A percentile compares a stretch with the other conserved stretches of the same genome.
Conservation (phyloP, 2,113 vertebrate species). For the Mormyrus lacerda region DNA sequence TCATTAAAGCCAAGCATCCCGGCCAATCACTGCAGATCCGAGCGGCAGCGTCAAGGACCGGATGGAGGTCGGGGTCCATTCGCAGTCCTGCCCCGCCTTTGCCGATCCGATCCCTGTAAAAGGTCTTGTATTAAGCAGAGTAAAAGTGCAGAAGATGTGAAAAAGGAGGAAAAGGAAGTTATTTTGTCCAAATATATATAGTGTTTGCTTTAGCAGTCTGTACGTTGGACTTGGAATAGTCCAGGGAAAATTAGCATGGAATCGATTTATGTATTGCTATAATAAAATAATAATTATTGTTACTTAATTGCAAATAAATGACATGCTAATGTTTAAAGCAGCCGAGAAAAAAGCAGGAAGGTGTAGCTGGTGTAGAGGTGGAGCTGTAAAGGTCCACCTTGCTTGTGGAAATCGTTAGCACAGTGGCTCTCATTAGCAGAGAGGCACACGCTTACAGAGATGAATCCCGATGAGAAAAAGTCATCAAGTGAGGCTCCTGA, state of each 20-base stretch:
- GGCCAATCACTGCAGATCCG: neutral
- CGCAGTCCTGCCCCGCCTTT: neutral
- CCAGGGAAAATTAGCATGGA: neutral
- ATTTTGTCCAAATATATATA: neutral
- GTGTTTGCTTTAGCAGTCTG: neutral
- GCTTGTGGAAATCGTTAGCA: neutral
- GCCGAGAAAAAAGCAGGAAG: neutral
- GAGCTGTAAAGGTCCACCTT: neutral
- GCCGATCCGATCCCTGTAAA: neutral
- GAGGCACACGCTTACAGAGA: neutral
- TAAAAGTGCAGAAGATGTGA: neutral
- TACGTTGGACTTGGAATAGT: neutral
- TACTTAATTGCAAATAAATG: neutral
- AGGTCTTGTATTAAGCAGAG: neutral
- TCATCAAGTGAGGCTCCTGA: neutral
- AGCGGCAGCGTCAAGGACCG: neutral
- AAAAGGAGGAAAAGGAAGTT: neutral
- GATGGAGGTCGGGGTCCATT: neutral
- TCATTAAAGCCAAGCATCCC: neutral
- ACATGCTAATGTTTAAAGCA: neutral
- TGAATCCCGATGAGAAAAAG: neutral
- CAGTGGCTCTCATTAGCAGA: neutral
- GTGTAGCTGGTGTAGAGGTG: neutral
- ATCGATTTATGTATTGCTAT: neutral
- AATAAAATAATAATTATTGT: neutral